Percentiles rank a stretch among this genome's conserved stretches.
These are phyloP conservation scores for Drosophila dives DNA, from an alignment of 2,888 invertebrate genomes.

Conservation along the genomic window DNA sequence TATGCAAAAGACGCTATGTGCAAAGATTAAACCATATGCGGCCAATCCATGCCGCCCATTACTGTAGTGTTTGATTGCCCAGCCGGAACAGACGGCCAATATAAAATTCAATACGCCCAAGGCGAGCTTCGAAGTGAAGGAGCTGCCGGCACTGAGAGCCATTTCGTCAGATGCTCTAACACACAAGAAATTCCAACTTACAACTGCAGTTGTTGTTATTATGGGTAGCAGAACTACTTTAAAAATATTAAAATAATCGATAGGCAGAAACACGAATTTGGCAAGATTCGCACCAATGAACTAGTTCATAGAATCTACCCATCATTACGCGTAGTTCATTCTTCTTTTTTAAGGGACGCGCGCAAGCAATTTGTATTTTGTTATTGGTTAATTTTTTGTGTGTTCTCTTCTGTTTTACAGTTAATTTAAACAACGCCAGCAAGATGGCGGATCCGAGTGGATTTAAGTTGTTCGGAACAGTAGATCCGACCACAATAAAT, in stretches of 20 bases:
- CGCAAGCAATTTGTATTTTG: slow-evolving; percentile 43
- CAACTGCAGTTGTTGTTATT: slow-evolving; percentile 16
- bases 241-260: slow-evolving; percentile 1
- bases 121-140: slow-evolving; percentile 57
- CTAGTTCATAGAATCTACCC: background rate
- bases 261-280: background rate
- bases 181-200: slow-evolving; percentile 26
- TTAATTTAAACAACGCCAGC: slow-evolving; percentile 32
- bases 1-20: slow-evolving; percentile 64
- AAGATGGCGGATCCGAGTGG: slow-evolving; percentile 70
- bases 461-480: slow-evolving; percentile 78
- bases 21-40: slow-evolving; percentile 68
- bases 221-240: background rate
- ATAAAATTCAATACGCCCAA: slow-evolving; percentile 67
- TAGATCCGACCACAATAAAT: slow-evolving; percentile 82
- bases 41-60: slow-evolving; percentile 46
- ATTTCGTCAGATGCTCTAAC: slow-evolving; percentile 34
- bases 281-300: background rate
- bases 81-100: slow-evolving; percentile 64
- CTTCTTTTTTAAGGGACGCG: slow-evolving; percentile 13
- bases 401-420: slow-evolving; percentile 47
- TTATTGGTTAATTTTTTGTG: background rate
- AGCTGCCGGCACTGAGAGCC: slow-evolving; percentile 33
- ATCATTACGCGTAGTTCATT: slow-evolving; percentile 1
- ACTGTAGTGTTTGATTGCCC: slow-evolving; percentile 68